These are phyloP conservation scores for Aphelocoma coerulescens DNA, from an alignment of 2,113 vertebrate species.

Conservation along the genomic window DNA sequence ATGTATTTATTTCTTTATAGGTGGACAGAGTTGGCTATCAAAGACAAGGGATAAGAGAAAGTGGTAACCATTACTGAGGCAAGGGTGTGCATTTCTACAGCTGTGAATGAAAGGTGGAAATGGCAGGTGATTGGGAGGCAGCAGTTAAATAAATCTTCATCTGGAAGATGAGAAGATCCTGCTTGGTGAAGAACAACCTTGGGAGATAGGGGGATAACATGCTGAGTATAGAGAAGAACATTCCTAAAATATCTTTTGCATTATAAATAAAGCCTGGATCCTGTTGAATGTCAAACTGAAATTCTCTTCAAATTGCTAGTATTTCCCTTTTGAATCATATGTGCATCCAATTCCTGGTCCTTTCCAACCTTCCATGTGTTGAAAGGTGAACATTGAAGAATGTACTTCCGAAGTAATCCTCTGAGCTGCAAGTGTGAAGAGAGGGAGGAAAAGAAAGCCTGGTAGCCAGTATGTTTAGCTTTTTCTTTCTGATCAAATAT, in stretches of 20 bases:
- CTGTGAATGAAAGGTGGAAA: neutral
- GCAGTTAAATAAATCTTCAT: neutral
- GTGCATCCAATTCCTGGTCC: neutral
- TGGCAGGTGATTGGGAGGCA: neutral
- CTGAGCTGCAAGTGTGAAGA: neutral
- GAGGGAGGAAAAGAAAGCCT: neutral
- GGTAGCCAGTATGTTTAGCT: fast-evolving
- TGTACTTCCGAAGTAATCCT: neutral
- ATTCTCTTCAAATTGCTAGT: neutral
- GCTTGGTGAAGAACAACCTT: neutral
- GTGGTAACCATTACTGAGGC: neutral
- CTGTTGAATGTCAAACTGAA: neutral
- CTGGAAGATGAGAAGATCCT: neutral
- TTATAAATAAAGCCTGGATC: neutral
- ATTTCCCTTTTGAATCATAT: neutral
- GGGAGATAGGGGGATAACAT: neutral
- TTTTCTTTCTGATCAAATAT: neutral
- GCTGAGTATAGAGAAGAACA: neutral
- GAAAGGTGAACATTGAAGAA: neutral
- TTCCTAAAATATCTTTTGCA: neutral
- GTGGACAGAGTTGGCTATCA: neutral
- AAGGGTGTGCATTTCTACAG: neutral
- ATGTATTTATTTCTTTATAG: neutral
- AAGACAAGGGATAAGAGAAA: neutral
- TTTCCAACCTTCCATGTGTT: neutral